Evolutionary conservation across 30 jellyfish, hydroid and myxozoan genomes (phyloP).

Genomic region (Aurelia sp.): DNA sequence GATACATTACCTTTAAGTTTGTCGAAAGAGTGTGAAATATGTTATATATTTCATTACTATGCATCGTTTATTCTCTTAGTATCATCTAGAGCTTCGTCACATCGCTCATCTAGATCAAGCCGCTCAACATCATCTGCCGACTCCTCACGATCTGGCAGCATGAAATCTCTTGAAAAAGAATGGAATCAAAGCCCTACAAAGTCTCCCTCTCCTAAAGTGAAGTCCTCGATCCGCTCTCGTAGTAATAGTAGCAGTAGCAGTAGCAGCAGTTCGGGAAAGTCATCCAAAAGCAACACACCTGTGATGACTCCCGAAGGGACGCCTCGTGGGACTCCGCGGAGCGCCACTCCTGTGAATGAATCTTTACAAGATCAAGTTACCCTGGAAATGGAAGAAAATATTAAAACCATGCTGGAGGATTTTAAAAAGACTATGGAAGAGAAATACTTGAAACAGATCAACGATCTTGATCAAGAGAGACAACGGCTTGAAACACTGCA

Average conservation of each 20-base stretch:
- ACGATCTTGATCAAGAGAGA: slow-evolving; percentile 69
- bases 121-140: slow-evolving; percentile 22
- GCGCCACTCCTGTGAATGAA: slow-evolving; percentile 14
- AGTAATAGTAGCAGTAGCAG: slow-evolving; percentile 24
- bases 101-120: slow-evolving; percentile 15
- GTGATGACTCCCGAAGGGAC: slow-evolving; percentile 55
- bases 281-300: slow-evolving; percentile 36
- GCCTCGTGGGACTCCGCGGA: slow-evolving; percentile 22
- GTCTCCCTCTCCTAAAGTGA: slow-evolving; percentile 24
- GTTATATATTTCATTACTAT: no score
- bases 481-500: slow-evolving; percentile 57
- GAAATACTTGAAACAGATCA: slow-evolving; percentile 38
- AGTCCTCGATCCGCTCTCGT: slow-evolving; percentile 5
- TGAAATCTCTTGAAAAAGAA: neutral
- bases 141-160: neutral
- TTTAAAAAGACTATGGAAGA: slow-evolving; percentile 67
- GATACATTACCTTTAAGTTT: no score
- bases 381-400: slow-evolving; percentile 32
- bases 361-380: neutral
- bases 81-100: slow-evolving; percentile 57
- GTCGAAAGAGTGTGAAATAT: no score
- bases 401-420: slow-evolving; percentile 54
- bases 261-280: slow-evolving; percentile 13
- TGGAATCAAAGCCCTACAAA: slow-evolving; percentile 9
- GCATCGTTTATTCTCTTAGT: no score